Evolutionary conservation across 2,113 vertebrate genomes (phyloP), one percentile per base, ranked within the genome.

Genomic region (Pleuronectes platessa): DNA sequence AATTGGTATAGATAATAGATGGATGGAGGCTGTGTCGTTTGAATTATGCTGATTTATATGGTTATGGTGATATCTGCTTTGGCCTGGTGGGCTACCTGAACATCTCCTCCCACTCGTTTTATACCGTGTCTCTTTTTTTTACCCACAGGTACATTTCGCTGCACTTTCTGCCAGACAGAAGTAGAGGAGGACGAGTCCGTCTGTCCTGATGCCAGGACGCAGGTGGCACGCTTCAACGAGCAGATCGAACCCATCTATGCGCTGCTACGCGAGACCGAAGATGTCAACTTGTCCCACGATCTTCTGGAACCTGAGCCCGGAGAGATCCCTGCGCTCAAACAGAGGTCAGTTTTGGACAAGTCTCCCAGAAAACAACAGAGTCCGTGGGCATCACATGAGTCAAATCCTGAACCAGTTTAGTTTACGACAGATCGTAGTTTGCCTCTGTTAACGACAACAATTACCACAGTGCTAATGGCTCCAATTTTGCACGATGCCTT

Each of bases 221-320:
- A 96, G 8, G 95, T 99, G 78, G 98, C 98, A 1, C 95, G 98
- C 61, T 99, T 99, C 92, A 99, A 99, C 0, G 98, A 99, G 88
- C 98, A 99, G 90, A 99, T 99, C 8, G 97, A 99, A 84, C 98
- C 98, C 75, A 98, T 99, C 92, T 99, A 99, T 0, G 96, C 89
- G 0, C 90, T 99, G 73, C 94, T 99, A 37, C 94, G 98, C 0
- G 95, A 99, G 89, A 99, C 98, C 0, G 98, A 99, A 81, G 96
- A 99, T 0, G 92, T 99, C 42, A 99, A 99, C 93, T 89, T 99
- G 85, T 96, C 98, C 58, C 94, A 96, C 69, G 97, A 99, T 67
- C 93, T 99, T 87, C 93, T 99, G 74, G 98, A 99, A 83, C 98
- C 98, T 0, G 98, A 99, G 79, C 98, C 98, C 23, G 82, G 94